Evolutionary conservation across 2,888 invertebrate genomes (phyloP).

Genomic region (Sthenelais limicola): DNA sequence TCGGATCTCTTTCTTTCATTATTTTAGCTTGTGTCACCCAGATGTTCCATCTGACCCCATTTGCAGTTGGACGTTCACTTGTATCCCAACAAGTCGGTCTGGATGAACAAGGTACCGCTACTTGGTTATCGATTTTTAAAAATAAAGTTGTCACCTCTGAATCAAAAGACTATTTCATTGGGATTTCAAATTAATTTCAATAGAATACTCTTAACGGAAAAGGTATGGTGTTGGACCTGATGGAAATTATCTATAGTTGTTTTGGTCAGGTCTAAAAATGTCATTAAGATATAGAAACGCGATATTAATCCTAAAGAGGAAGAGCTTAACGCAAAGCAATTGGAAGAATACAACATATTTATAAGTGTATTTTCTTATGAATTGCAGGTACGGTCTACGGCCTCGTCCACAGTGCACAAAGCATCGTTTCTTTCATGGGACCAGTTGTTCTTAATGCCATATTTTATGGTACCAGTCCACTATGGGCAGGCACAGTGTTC

Average conservation of each 20-base stretch:
- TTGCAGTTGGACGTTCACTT: constrained; percentile 68
- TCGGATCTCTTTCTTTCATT: not conserved
- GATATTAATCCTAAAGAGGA: too few relatives aligned
- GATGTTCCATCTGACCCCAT: constrained; percentile 68
- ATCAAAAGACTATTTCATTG: too few relatives aligned
- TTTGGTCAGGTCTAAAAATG: too few relatives aligned
- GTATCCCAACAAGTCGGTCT: constrained; percentile 66
- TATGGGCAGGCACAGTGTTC: constrained; percentile 66
- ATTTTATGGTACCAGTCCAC: constrained; percentile 63
- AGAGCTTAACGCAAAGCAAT: not conserved
- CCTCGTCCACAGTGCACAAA: constrained; percentile 69
- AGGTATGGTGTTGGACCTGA: too few relatives aligned
- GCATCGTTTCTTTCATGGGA: constrained; percentile 68
- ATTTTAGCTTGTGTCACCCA: constrained; percentile 65
- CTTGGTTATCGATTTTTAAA: too few relatives aligned
- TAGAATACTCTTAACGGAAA: too few relatives aligned
- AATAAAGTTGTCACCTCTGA: too few relatives aligned
- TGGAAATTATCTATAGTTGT: too few relatives aligned
- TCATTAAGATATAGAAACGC: too few relatives aligned
- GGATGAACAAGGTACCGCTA: constrained; percentile 69
- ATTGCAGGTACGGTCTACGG: constrained; percentile 70
- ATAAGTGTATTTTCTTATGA: constrained; percentile 42
- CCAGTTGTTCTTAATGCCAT: constrained; percentile 68
- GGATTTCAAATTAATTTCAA: too few relatives aligned
- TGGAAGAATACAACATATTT: too few relatives aligned